Percentiles rank a stretch among this genome's conserved stretches.
These are phyloP conservation scores for Leptura quadrifasciata DNA, from an alignment of 2,888 invertebrate genomes.

Conservation along the genomic window DNA sequence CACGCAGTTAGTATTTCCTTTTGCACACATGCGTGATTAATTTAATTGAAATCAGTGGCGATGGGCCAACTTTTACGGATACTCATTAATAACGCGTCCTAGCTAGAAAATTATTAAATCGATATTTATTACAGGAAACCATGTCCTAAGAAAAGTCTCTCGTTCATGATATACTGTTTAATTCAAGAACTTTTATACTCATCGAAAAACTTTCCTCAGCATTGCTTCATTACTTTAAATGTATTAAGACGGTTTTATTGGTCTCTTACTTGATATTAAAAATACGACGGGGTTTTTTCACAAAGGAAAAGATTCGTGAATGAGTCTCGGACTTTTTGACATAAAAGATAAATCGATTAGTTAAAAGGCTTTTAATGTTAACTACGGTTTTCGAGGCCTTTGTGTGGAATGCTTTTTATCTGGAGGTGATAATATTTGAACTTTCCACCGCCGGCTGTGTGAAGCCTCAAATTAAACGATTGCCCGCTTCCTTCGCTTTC, in stretches of 20 bases:
- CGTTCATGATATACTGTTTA: conserved; percentile 28
- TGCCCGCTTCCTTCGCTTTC: background rate
- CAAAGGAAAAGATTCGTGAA: background rate
- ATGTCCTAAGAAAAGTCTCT: background rate
- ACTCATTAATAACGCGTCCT: background rate
- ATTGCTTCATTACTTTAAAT: conserved; percentile 22
- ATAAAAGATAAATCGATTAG: conserved; percentile 26
- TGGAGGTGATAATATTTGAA: conserved; percentile 6
- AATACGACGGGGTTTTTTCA: background rate
- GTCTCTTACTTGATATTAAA: conserved; percentile 11
- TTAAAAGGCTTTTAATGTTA: conserved; percentile 36
- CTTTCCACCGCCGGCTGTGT: background rate
- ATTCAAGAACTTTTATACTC: conserved; percentile 22
- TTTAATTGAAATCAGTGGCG: background rate
- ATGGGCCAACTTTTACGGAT: background rate
- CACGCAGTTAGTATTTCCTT: too few relatives aligned
- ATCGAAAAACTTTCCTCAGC: conserved; percentile 16
- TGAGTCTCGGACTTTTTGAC: conserved; percentile 14
- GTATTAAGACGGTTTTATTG: conserved; percentile 12
- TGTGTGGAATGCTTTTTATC: conserved; percentile 9
- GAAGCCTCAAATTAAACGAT: background rate
- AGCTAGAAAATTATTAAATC: conserved; percentile 23
- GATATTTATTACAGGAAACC: background rate
- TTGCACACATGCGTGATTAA: background rate
- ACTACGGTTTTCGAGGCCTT: background rate